Evolutionary conservation across 2,797 vertebrate species (phyloP), one percentile per base, ranked within the genome.

Genomic region (Ficedula albicollis): DNA sequence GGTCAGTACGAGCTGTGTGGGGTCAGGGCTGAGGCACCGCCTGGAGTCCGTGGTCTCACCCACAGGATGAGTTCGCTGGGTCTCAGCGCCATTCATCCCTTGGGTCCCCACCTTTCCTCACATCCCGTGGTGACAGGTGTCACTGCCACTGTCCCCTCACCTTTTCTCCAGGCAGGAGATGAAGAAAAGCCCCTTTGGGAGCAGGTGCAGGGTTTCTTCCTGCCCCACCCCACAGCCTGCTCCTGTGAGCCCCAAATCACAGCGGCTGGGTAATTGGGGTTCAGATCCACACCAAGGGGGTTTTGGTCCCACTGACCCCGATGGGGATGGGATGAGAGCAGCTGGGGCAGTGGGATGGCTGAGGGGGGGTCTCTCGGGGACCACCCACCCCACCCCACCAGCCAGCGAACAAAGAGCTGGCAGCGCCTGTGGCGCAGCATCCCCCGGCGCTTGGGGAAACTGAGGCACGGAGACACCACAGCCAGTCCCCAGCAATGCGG

Each of bases 1-100:
- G 0, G 12, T 11, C 5, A 1, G 30, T 11, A 20, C 0, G 0
- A 36, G 4, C 7, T 3, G 1, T 22, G 58, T 0, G 3, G 19
- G 34, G 11, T 30, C 23, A 6, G 66, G n/a, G 49, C 80, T 41
- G n/a, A 78, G 70, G 25, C 8, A 2, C 8, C 1, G 0, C 66
- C 23, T 6, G 14, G 32, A 78, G n/a, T 32, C 36, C 2, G 1
- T 2, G 9, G n/a, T 29, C n/a, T 60, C 56, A 64, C 36, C 4
- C 59, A 26, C 60, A 38, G 9, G 20, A n/a, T 1, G 16, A 69
- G 14, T 52, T 66, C 32, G 16, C 34, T 9, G 9, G 14, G 52
- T 43, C 67, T 83, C 73, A 58, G 63, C 26, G 58, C 25, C 43
- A 2, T 7, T 55, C 25, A 8, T 6, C 20, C 10, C 2, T 3